These are phyloP conservation scores for Tetheella fluctuosa DNA, from an alignment of 2,888 invertebrate species.

Conservation along the genomic window DNA sequence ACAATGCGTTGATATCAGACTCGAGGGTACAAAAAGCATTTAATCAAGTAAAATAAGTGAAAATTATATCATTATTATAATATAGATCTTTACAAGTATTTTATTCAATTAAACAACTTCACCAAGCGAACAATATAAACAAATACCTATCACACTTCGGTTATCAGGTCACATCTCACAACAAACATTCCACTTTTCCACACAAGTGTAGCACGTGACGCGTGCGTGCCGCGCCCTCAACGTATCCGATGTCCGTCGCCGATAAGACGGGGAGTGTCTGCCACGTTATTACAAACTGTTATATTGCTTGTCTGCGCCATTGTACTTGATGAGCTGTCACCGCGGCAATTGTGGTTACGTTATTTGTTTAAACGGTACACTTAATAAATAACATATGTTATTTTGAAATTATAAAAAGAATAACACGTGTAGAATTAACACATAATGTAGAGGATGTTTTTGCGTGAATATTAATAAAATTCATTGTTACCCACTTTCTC, in stretches of 20 bases:
- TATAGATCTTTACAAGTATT: too few relatives aligned
- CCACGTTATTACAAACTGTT: conserved; percentile 37
- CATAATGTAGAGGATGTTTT: too few relatives aligned
- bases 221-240: conserved; percentile 36
- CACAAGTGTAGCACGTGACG: conserved; percentile 20
- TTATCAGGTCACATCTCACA: neutral
- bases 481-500: too few relatives aligned
- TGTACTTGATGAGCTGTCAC: conserved; percentile 28
- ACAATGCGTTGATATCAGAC: conserved; percentile 16
- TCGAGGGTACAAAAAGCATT: conserved; percentile 27
- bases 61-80: too few relatives aligned
- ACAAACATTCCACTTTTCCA: conserved; percentile 19
- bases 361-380: neutral
- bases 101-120: neutral
- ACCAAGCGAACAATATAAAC: neutral
- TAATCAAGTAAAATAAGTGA: conserved; percentile 42
- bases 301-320: conserved; percentile 37
- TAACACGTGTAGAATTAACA: too few relatives aligned
- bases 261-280: conserved; percentile 49
- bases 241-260: conserved; percentile 43
- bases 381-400: neutral
- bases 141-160: neutral
- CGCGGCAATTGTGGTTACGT: neutral
- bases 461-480: too few relatives aligned
- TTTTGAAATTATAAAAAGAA: neutral